These are phyloP conservation scores for Pseudois nayaur DNA, from an alignment of 2,113 vertebrate species.

Conservation along the genomic window DNA sequence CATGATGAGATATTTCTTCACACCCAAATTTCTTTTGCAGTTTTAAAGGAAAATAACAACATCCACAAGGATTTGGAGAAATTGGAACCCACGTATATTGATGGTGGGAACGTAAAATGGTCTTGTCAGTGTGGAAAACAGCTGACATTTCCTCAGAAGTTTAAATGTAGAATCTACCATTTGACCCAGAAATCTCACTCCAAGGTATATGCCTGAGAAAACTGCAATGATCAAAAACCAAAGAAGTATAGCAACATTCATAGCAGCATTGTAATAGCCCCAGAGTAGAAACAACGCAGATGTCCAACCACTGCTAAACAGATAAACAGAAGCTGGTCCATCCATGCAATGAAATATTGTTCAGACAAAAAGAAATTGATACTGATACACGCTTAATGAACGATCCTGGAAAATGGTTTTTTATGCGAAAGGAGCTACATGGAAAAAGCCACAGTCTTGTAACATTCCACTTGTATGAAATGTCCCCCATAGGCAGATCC, in stretches of 20 bases:
- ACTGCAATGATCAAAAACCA: neutral
- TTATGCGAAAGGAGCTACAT: neutral
- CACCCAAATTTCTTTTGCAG: neutral
- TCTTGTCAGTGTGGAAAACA: neutral
- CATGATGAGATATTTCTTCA: neutral
- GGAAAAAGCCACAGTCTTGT: neutral
- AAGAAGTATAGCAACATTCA: neutral
- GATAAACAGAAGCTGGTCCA: neutral
- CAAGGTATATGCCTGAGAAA: neutral
- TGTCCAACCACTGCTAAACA: neutral
- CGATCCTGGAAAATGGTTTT: neutral
- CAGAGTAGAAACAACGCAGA: neutral
- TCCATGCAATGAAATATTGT: neutral
- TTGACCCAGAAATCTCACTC: neutral
- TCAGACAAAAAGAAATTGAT: neutral
- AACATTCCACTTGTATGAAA: neutral
- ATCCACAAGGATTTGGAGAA: neutral
- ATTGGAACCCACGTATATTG: neutral
- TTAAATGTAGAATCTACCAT: neutral
- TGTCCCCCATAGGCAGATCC: neutral
- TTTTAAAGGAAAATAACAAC: neutral
- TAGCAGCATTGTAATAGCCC: neutral
- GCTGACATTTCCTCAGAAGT: neutral
- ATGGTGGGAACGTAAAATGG: neutral
- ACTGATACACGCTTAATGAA: neutral